Conservation (phyloP, 1,140 invertebrate species). For the Heliconius hermathena region DNA sequence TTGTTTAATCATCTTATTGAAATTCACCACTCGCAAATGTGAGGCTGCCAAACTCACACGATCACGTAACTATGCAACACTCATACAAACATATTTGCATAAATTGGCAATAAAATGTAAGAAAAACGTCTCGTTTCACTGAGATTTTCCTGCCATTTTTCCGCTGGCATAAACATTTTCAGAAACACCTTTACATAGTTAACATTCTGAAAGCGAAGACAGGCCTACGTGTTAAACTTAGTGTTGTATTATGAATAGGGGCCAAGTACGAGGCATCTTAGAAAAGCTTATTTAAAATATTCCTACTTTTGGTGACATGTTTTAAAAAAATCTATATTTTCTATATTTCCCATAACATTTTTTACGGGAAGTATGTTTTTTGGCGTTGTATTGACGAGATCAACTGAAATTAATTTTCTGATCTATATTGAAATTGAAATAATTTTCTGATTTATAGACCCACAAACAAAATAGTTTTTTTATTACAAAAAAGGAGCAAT, state of each 20-base stretch:
- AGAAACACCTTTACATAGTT: slow-evolving; percentile 71
- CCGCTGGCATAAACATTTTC: slow-evolving; percentile 66
- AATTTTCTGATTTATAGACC: too few species aligned
- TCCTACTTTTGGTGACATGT: neutral
- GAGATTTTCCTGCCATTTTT: slow-evolving; percentile 61
- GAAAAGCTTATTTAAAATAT: slow-evolving; percentile 7
- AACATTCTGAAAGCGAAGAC: slow-evolving; percentile 66
- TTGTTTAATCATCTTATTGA: slow-evolving; percentile 31
- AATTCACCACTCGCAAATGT: slow-evolving; percentile 39
- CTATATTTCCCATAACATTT: neutral
- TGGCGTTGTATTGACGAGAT: too few species aligned
- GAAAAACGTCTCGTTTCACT: slow-evolving; percentile 54
- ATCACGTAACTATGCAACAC: slow-evolving; percentile 53
- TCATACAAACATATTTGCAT: slow-evolving; percentile 64
- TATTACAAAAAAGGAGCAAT: too few species aligned
- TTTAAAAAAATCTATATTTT: neutral
- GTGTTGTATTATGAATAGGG: slow-evolving; percentile 59
- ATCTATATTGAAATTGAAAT: too few species aligned
- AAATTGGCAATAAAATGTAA: slow-evolving; percentile 72
- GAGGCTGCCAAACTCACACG: slow-evolving; percentile 30
- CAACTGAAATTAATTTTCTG: too few species aligned
- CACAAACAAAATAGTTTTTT: too few species aligned
- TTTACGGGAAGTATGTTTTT: too few species aligned
- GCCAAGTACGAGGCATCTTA: slow-evolving; percentile 37
- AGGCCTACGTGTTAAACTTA: slow-evolving; percentile 77